Percentiles rank a stretch among this genome's conserved stretches.
These are phyloP conservation scores for Neodiprion fabricii DNA, from an alignment of 1,140 invertebrate species.

Conservation along the genomic window DNA sequence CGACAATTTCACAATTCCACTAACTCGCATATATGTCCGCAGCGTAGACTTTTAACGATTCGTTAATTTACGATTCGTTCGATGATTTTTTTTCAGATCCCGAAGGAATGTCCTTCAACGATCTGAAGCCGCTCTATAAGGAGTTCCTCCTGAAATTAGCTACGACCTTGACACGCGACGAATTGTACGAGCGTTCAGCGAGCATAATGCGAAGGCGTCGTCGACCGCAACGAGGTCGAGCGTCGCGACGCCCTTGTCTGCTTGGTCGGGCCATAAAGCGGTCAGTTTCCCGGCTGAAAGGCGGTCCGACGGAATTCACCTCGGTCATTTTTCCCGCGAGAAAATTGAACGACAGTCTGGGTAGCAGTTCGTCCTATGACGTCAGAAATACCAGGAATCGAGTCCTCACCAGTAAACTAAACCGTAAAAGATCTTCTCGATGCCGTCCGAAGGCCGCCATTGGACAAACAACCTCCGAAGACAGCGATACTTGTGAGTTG, in stretches of 20 bases:
- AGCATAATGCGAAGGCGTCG: conserved; percentile 81
- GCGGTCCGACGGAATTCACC: conserved; percentile 60
- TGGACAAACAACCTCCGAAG: conserved; percentile 66
- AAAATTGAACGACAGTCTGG: conserved; percentile 55
- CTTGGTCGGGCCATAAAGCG: conserved; percentile 56
- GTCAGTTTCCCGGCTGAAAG: conserved; percentile 59
- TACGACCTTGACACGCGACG: conserved; percentile 86
- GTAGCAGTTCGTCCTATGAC: conserved; percentile 56
- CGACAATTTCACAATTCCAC: too few species aligned
- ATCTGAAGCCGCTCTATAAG: conserved; percentile 88
- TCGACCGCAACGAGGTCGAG: conserved; percentile 54
- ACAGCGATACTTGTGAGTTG: conserved; percentile 63
- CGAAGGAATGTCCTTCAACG: conserved; percentile 92
- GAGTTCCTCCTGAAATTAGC: conserved; percentile 87
- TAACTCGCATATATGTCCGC: too few species aligned
- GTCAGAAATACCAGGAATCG: conserved; percentile 48
- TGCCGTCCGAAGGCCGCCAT: conserved; percentile 38
- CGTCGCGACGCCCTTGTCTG: conserved; percentile 49
- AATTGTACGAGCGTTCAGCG: conserved; percentile 87
- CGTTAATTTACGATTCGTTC: not conserved
- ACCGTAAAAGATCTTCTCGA: conserved; percentile 48
- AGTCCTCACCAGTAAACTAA: conserved; percentile 50
- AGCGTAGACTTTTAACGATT: too few species aligned
- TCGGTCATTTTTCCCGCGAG: conserved; percentile 61
- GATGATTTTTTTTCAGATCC: conserved; percentile 63